Percentiles rank a stretch among this genome's conserved stretches.
These are phyloP conservation scores for Eleutherodactylus coqui DNA, from an alignment of 2,797 vertebrate species.

Conservation along the genomic window DNA sequence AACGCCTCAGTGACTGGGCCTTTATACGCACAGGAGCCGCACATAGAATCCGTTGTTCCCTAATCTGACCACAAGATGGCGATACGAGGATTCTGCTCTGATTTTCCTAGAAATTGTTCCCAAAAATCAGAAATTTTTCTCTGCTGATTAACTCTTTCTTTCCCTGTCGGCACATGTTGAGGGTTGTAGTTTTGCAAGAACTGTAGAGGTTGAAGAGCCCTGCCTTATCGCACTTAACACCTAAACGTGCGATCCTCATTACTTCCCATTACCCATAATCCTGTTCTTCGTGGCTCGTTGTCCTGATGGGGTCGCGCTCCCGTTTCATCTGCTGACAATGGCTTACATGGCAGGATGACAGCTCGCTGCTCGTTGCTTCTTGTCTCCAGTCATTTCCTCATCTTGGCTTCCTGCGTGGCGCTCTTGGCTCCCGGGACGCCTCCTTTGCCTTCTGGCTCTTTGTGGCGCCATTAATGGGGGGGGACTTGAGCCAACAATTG, in stretches of 20 bases:
- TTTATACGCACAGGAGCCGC: background rate
- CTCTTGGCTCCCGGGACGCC: background rate
- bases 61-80: conserved; percentile 19
- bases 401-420: background rate
- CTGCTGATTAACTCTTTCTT: background rate
- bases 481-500: conserved; percentile 18
- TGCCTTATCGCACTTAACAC: too few relatives aligned
- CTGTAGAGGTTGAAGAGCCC: too few relatives aligned
- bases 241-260: background rate
- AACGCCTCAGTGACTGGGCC: too few relatives aligned
- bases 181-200: background rate
- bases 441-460: conserved; percentile 37
- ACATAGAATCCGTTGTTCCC: background rate
- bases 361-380: background rate
- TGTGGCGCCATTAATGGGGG: background rate
- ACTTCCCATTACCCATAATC: background rate
- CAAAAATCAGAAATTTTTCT: background rate
- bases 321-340: too few relatives aligned
- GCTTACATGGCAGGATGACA: too few relatives aligned
- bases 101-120: background rate
- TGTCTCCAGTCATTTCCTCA: background rate
- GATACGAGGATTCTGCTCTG: background rate
- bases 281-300: background rate
- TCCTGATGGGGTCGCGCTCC: too few relatives aligned
- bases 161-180: background rate